phyloP scores from a whole-genome alignment of 2,888 invertebrate species.

The Agelastica alni region DNA sequence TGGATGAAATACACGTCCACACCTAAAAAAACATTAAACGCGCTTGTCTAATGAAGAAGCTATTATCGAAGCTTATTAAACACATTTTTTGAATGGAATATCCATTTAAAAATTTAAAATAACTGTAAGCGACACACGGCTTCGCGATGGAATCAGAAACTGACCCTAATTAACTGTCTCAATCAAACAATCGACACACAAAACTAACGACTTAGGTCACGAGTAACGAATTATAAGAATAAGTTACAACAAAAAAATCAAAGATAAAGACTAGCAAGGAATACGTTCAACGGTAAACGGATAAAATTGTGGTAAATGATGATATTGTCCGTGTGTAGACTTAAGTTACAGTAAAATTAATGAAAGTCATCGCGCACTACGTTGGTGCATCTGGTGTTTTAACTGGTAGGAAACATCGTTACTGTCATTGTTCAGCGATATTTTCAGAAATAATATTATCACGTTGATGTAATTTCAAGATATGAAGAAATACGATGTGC shows the following conservation, averaged over 20 bases:
- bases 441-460: conserved; percentile 8
- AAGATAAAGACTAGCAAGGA: background rate
- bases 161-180: conserved; percentile 10
- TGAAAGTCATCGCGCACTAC: no score
- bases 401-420: conserved; percentile 15
- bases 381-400: conserved; percentile 19
- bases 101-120: no score
- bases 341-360: conserved; percentile 9
- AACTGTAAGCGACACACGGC: conserved; percentile 22
- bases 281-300: conserved; percentile 11
- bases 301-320: conserved; percentile 18
- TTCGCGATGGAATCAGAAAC: conserved; percentile 13
- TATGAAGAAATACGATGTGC: conserved; percentile 1
- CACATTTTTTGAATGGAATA: no score
- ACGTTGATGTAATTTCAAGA: conserved; percentile 2
- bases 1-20: no score
- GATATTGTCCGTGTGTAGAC: conserved; percentile 7
- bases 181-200: conserved; percentile 19
- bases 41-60: no score
- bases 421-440: conserved; percentile 5
- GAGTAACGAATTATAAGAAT: background rate
- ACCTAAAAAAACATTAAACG: no score
- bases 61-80: no score
- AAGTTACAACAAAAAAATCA: background rate
- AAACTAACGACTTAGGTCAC: conserved; percentile 15